Evolutionary conservation across 2,888 invertebrate genomes (phyloP), one percentile per base, ranked within the genome.

Genomic region (Lasioglossum pauxillum): DNA sequence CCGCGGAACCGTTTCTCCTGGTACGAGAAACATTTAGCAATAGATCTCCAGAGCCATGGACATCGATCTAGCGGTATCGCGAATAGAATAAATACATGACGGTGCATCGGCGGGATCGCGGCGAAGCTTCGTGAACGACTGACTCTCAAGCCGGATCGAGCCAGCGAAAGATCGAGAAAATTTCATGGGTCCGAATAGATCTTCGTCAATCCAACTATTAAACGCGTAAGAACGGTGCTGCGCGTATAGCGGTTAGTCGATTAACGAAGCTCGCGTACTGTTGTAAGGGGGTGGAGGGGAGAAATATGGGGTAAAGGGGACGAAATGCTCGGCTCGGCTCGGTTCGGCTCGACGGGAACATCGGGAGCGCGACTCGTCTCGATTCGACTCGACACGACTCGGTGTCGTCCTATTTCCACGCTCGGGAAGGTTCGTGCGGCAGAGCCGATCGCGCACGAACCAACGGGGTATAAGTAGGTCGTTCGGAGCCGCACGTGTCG

Each of bases 401-500:
- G 84, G 80, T 71, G n/a, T 83, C 90, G 93, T 93, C 93, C 93
- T 93, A 93, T 94, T 94, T 94, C 92, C 90, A 89, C 91, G 90
- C 91, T 95, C 95, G 95, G 95, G 88, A 89, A 93, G 85, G 90
- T 93, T 94, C 95, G 95, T 93, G 80, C 83, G 72, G 82, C 85
- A 12, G 84, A 85, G 84, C 89, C 94, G 93, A 94, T 93, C 91
- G 91, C 80, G 90, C 90, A 93, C 94, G 94, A 95, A 94, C 93
- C 91, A 79, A 91, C 90, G 91, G 92, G 93, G 92, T 94, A 93
- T 94, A 95, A 94, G 95, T 95, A 95, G 95, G 95, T 95, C 95
- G 95, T 90, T 93, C 92, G 90, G 93, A 94, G 94, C 94, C 94
- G 95, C 95, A 95, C 95, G 95, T 95, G 95, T 95, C 95, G 95